Base-by-base conservation (phyloP, 2,888 invertebrate species). In the Ptychoptera albimana region DNA sequence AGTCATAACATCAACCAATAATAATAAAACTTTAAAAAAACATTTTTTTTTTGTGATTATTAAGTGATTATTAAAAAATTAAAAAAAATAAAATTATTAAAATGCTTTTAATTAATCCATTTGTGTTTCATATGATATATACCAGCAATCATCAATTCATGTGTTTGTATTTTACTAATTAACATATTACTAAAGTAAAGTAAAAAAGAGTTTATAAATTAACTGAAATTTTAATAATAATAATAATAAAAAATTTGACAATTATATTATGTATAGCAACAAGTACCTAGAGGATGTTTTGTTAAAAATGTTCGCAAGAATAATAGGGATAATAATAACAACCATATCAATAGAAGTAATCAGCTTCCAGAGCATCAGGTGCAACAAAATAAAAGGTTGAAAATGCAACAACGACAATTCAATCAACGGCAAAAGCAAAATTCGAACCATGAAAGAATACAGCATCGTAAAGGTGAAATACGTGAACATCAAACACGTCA, bases 221-320 rank as follows among this genome's bases (percentile, higher is more conserved):
- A n/a, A n/a, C n/a, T 14, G 7, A 13, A 13, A 5, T 9, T 6
- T 37, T 9, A 37, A 9, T 37, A 9, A 37, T 12, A 12, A 37
- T 12, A 9, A 12, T 13, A 12, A 12, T 14, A 37, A 14, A 37
- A 15, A 8, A 3, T 15, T 37, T 16, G 6, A 13, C 12, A 32
- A 38, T 39, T 35, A 42, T 34, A 41, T 37, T 29, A 9, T 15
- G 48, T 53, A 36, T 51, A 64, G 64, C 55, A 62, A 40, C 55
- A 60, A 43, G 51, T 65, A 45, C 61, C 62, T 32, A 52, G 56
- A 12, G 63, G 61, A 42, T 65, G 64, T 47, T 55, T 56, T 46
- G 51, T 64, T 43, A 63, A 60, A 51, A 65, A 62, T 50, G 51
- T 65, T 23, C 59, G 61, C 29, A 47, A 54, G 10, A 11, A n/a